Evolutionary conservation across 1,140 invertebrate species (phyloP).

Genomic region (Drosophila sp.): DNA sequence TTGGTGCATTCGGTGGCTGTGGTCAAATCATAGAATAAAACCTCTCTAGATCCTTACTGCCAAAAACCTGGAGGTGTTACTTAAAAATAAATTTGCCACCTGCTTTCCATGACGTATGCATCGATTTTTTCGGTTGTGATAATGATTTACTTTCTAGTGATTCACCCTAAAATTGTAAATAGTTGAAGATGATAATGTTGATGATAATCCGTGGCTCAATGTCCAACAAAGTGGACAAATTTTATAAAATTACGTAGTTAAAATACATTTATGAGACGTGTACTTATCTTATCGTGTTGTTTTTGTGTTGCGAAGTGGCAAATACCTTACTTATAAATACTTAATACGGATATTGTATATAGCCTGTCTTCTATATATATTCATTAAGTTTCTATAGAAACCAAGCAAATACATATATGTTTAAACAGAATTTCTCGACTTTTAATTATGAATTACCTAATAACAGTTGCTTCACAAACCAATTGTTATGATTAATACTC

Average conservation of each 20-base stretch:
- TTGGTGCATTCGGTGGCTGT: slow-evolving; percentile 79
- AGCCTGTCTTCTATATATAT: not conserved
- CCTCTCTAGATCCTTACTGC: not conserved
- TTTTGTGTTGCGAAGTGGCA: slow-evolving; percentile 15
- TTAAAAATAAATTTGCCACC: not conserved
- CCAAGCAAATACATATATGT: slow-evolving; percentile 4
- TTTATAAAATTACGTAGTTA: not conserved
- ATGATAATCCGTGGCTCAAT: too few species aligned
- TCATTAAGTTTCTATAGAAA: not conserved
- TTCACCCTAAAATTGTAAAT: slow-evolving; percentile 19
- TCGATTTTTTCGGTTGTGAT: slow-evolving; percentile 65
- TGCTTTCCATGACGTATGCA: slow-evolving; percentile 37
- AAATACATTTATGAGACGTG: slow-evolving; percentile 34
- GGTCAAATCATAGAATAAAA: slow-evolving; percentile 37
- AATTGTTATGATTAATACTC: slow-evolving; percentile 2
- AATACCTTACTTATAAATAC: slow-evolving; percentile 8
- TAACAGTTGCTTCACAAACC: slow-evolving; percentile 8
- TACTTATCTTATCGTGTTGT: slow-evolving; percentile 48
- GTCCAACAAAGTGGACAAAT: not conserved
- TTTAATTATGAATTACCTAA: slow-evolving; percentile 12
- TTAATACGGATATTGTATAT: slow-evolving; percentile 19
- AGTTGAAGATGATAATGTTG: not conserved
- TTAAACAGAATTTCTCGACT: slow-evolving; percentile 11
- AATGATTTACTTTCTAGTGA: slow-evolving; percentile 42
- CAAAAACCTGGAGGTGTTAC: not conserved